Evolutionary conservation across 2,113 vertebrate genomes (phyloP).

Genomic region (Odocoileus hemionus): DNA sequence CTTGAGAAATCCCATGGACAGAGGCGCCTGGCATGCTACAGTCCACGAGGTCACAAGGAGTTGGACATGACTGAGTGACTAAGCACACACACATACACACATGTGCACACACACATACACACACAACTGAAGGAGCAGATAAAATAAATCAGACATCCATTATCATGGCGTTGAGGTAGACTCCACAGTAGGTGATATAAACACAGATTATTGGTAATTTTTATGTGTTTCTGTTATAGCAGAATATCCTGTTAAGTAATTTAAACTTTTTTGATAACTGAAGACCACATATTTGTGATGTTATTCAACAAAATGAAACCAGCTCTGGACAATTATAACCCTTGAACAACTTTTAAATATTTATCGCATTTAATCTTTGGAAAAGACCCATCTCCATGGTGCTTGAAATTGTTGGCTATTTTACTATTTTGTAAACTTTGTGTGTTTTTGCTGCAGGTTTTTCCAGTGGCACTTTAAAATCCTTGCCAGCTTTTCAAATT

Average conservation of each 20-base stretch:
- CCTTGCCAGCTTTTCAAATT: background rate
- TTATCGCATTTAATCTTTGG: background rate
- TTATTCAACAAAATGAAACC: background rate
- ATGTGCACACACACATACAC: background rate
- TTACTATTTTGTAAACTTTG: background rate
- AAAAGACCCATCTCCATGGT: background rate
- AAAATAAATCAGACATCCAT: background rate
- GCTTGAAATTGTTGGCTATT: background rate
- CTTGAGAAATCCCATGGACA: background rate
- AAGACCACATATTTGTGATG: background rate
- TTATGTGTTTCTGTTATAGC: background rate
- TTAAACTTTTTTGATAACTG: background rate
- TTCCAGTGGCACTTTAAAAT: background rate
- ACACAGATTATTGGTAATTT: background rate
- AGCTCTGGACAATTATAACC: background rate
- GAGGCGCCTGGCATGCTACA: background rate
- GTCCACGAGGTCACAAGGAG: background rate
- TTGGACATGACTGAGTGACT: background rate
- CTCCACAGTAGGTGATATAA: background rate
- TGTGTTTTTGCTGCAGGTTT: background rate
- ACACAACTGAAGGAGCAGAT: background rate
- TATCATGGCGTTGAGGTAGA: background rate
- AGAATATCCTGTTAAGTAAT: background rate
- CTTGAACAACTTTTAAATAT: background rate
- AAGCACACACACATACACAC: background rate